Evolutionary conservation across 1,140 invertebrate species (phyloP), one percentile per base, ranked within the genome.

Genomic region (Apis cerana): DNA sequence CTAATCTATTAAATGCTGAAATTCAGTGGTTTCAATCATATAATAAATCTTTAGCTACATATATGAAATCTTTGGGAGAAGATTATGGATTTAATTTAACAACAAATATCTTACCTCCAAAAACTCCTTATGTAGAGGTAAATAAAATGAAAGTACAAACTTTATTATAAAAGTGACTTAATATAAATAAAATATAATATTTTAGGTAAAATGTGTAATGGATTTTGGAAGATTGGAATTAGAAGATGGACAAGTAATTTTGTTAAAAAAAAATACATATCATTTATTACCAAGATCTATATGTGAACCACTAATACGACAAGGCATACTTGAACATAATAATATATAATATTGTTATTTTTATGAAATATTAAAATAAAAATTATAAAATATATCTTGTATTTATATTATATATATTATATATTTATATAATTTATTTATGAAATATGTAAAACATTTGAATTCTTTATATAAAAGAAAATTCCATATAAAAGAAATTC

Each of bases 221-320:
- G 98, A 99, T 94, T 98, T 98, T 95, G 99, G 99, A 1, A 98
- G 98, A 93, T 96, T 98, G 91, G 98, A 99, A 93, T 95, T 99
- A 21, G 98, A 98, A 90, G 97, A 99, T 95, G 99, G 99, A 59
- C 97, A 97, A 91, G 95, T 97, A 0, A 96, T 99, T 43, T 95
- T 97, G 75, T 94, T 99, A 1, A 98, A 98, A 92, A 98, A 98
- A 93, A 98, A 99, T 91, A 98, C 97, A 88, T 97, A 97, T 94
- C 98, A 99, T 94, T 97, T 98, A 91, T 93, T 99, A 56, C 97
- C 98, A 15, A 95, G 98, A 85, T 95, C 96, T 8, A 97, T 98
- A 90, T 98, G 98, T 93, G 98, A 99, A 93, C 96, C 97, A 69
- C 95, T 99, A 1, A 98, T 99, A 76, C 95, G 98, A 79, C 98